Base-by-base conservation (phyloP, 2,888 invertebrate genomes). In the Galerucella nymphaeae region DNA sequence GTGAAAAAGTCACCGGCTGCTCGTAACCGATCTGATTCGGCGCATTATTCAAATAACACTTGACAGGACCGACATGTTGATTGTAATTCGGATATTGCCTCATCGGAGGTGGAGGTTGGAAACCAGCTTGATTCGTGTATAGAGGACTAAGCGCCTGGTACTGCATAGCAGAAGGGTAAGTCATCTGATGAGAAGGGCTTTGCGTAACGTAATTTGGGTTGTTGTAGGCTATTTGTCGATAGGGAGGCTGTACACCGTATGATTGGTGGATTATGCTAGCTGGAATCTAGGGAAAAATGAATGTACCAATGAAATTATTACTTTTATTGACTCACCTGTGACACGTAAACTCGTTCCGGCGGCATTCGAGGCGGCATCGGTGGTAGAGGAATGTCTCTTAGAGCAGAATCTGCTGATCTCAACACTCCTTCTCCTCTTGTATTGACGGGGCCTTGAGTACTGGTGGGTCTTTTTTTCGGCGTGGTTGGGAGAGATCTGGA, bases 401-500 rank as follows among this genome's bases (percentile, higher is more conserved):
- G 11, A 42, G 71, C 64, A 30, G 55, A 69, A 61, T 77, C 78
- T 50, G 76, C 75, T 13, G 80, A 72, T 20, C 78, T 71, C 10
- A 77, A 75, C 11, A 77, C 75, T 16, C 65, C 65, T 0, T 65
- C 65, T 38, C 53, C 38, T 38, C 55, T 5, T 3, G 9, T 38
- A 4, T 57, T 48, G 57, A 61, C 18, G 41, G 63, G 66, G 16
- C 55, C 62, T 9, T 53, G 68, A 73, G 13, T 63, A 0, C 48
- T 73, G 55, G 66, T 64, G 16, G 84, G 84, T 78, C 88, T 86
- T 48, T 87, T 84, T 74, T 88, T 87, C 53, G 89, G 89, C 76
- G 89, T 89, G 72, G 87, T 86, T 77, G 89, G 89, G 72, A 89
- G 83, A 45, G 89, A 89, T 61, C 89, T 87, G 76, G 89, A 89